Conservation (phyloP, 37 sponge, comb jelly and placozoan species). For the Crambe crambe region DNA sequence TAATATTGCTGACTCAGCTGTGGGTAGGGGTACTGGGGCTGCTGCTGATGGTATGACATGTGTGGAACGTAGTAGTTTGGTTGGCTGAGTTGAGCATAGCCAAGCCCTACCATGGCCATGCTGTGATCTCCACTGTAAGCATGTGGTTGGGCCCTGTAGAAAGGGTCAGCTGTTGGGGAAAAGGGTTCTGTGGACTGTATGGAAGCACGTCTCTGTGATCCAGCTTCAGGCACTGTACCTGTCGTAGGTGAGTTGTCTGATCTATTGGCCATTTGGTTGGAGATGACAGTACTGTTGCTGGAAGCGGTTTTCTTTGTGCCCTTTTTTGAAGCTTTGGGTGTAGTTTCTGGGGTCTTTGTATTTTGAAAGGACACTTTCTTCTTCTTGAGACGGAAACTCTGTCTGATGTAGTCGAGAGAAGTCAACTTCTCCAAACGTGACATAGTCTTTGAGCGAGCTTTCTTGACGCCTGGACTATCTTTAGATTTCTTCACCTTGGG, state of each 20-base stretch:
- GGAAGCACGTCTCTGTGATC: background rate
- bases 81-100: slow-evolving; percentile 35
- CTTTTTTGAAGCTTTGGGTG: slow-evolving; percentile 14
- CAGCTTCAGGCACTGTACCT: background rate
- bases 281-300: background rate
- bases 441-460: slow-evolving; percentile 8
- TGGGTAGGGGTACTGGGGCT: background rate
- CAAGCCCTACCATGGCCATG: background rate
- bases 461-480: slow-evolving; percentile 1
- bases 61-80: slow-evolving; percentile 17
- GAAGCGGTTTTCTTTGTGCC: background rate
- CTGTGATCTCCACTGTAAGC: background rate
- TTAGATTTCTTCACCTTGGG: slow-evolving; percentile 3
- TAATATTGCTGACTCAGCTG: slow-evolving; percentile 46
- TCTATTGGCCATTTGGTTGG: background rate
- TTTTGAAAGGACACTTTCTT: slow-evolving; percentile 28
- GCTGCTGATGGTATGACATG: background rate
- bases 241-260: background rate
- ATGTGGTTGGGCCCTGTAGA: background rate
- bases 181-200: background rate
- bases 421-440: slow-evolving; percentile 58
- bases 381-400: slow-evolving; percentile 43
- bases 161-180: background rate
- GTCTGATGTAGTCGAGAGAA: slow-evolving; percentile 56
- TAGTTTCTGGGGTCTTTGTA: slow-evolving; percentile 9